Conservation (phyloP, 2,113 vertebrate genomes). For the Carollia perspicillata region DNA sequence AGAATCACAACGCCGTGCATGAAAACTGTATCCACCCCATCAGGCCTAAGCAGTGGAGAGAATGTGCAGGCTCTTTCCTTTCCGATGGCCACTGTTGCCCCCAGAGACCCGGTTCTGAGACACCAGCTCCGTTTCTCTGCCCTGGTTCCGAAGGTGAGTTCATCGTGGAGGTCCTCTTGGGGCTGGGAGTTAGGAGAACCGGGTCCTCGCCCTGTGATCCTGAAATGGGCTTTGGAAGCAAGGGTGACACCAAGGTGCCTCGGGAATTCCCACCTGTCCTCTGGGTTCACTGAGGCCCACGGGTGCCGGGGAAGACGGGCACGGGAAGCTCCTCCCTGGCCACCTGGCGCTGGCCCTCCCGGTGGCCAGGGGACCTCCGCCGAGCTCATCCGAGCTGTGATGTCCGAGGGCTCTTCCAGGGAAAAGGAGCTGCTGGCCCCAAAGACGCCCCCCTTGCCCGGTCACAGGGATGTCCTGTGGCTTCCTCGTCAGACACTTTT, state of each 20-base stretch:
- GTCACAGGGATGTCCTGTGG: background rate
- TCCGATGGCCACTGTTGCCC: background rate
- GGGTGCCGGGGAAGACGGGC: too few species aligned
- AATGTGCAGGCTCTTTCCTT: background rate
- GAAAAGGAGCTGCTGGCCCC: background rate
- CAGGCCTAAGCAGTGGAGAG: background rate
- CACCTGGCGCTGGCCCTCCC: background rate
- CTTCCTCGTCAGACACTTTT: background rate
- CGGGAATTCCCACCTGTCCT: background rate
- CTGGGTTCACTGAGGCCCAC: background rate
- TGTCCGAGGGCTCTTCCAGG: background rate
- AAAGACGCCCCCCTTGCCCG: background rate
- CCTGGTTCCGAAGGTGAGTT: background rate
- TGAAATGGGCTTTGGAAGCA: slow-evolving; percentile 24
- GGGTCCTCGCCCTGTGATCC: background rate
- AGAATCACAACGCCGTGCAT: background rate
- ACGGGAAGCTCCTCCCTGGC: background rate
- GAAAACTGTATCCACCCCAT: background rate
- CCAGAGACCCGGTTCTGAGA: background rate
- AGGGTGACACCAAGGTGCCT: background rate
- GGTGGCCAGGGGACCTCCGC: background rate
- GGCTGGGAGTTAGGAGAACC: background rate
- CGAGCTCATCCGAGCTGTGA: background rate
- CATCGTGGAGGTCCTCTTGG: background rate
- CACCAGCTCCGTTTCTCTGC: background rate